Conservation (phyloP, 2,888 invertebrate genomes). For the Eudasyphora cyanicolor region DNA sequence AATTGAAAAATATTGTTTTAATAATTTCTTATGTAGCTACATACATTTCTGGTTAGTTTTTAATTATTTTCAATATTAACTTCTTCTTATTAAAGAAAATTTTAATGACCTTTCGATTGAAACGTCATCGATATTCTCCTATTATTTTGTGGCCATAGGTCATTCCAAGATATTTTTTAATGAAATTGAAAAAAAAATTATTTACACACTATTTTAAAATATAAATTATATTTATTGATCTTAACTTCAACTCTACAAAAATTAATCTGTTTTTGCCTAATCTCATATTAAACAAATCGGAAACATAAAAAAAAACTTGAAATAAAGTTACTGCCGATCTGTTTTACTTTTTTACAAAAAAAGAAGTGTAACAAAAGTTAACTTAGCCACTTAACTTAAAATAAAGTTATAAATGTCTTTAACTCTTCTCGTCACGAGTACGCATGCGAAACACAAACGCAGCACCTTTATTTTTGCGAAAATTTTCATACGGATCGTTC, state of each 20-base stretch:
- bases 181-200: too few species aligned
- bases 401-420: constrained; percentile 57
- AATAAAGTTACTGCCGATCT: background rate
- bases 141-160: too few species aligned
- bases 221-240: background rate
- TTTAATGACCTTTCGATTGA: too few species aligned
- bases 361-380: constrained; percentile 30
- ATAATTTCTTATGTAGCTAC: too few species aligned
- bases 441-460: constrained; percentile 97
- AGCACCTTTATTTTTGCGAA: constrained; percentile 96
- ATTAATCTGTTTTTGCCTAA: background rate
- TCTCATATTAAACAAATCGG: too few species aligned
- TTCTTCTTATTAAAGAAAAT: too few species aligned
- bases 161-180: too few species aligned
- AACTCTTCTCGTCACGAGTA: constrained; percentile 87
- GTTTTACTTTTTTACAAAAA: constrained; percentile 58
- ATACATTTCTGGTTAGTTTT: too few species aligned
- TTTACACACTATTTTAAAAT: background rate
- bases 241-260: background rate
- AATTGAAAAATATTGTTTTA: too few species aligned
- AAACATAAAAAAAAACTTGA: background rate
- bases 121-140: too few species aligned
- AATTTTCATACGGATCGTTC: constrained; percentile 98
- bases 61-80: too few species aligned
- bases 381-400: constrained; percentile 17